Evolutionary conservation across 2,113 vertebrate species (phyloP), one percentile per base, ranked within the genome.

Genomic region (Telmatochromis brachygnathus): DNA sequence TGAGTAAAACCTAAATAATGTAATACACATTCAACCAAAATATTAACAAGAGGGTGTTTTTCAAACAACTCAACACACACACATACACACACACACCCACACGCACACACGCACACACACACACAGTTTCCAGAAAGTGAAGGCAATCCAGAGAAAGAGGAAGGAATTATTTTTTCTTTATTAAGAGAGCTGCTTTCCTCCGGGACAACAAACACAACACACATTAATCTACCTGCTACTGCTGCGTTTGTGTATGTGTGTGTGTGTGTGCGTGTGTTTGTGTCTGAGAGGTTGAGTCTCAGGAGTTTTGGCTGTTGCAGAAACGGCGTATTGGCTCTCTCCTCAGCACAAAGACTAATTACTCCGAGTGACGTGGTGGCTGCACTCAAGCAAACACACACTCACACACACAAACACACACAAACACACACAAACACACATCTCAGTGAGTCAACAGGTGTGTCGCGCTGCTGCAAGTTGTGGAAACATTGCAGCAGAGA

Each of bases 141-240:
- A 47, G 87, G 56, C 51, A 73, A 80, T 83, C 62, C 49, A 73
- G 85, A 79, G 85, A 82, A 94, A 97, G 93, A 94, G 91, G 95
- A 96, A 95, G 96, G 97, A 98, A 98, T 98, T 99, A 98, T 98
- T 98, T 99, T 99, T 99, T 58, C 98, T 98, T 98, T 98, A 98
- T 99, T 98, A 99, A 98, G 97, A 96, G 96, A 97, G 97, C 94
- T 93, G 94, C 97, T 98, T 97, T 97, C 97, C 96, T 92, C 23
- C 92, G 96, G 97, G 97, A 98, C 96, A 89, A 93, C 96, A 97
- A 97, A 97, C 97, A 98, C 95, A 98, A 96, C 97, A 97, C 98
- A 98, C 98, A 99, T 99, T 99, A 99, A 99, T 99, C 98, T 94
- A 91, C 23, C 83, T 88, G 92, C 90, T 85, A 88, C 90, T 68